A percentile compares a stretch with the other conserved stretches of the same genome.
Conservation (phyloP, 2,113 vertebrate species). For the Panurus biarmicus region DNA sequence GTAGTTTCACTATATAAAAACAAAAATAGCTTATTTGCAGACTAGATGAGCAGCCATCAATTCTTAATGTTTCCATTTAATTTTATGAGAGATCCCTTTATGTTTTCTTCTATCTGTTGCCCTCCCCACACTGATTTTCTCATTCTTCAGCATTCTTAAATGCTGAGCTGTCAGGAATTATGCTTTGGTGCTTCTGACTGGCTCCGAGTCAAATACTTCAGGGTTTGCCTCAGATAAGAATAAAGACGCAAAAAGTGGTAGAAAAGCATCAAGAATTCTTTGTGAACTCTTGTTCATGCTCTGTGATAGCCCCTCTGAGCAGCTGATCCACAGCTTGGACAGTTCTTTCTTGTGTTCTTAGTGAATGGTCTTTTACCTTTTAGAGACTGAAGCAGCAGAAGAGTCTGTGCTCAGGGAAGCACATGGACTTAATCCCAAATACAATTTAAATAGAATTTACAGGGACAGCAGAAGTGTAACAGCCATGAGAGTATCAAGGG, state of each 20-base stretch:
- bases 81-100: constrained; percentile 54
- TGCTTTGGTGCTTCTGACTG: not conserved
- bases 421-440: not conserved
- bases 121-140: not conserved
- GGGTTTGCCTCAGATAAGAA: constrained; percentile 26
- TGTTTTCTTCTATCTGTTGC: constrained; percentile 15
- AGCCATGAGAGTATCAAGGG: not conserved
- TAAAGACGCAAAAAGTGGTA: not conserved
- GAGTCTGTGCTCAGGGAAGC: not conserved
- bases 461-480: not conserved
- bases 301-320: not conserved
- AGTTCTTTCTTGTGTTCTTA: not conserved
- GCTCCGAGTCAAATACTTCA: not conserved
- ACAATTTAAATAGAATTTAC: not conserved
- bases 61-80: constrained; percentile 56
- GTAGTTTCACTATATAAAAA: constrained; percentile 10
- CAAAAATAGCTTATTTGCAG: constrained; percentile 54
- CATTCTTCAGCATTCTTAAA: constrained; percentile 16
- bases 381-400: not conserved
- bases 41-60: constrained; percentile 39
- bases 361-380: not conserved
- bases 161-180: constrained; percentile 19
- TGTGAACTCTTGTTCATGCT: not conserved
- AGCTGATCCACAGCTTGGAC: not conserved
- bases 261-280: not conserved